A percentile compares a stretch with the other conserved stretches of the same genome.
These are phyloP conservation scores for Palaemon carinicauda DNA, from an alignment of 1,140 invertebrate genomes.

Conservation along the genomic window DNA sequence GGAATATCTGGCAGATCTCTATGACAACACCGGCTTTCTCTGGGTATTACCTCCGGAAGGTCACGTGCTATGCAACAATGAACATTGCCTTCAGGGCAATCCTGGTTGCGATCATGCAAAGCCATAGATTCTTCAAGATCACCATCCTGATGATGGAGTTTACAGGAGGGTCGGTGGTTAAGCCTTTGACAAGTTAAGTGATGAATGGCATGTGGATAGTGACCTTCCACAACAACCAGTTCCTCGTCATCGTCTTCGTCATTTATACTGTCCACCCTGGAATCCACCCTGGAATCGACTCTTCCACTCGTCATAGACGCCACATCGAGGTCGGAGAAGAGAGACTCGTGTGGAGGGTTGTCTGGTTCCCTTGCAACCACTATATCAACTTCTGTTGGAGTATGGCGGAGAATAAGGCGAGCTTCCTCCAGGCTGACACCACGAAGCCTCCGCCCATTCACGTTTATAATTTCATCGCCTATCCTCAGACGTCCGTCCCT, in stretches of 20 bases:
- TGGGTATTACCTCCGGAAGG: no score
- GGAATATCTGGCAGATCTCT: no score
- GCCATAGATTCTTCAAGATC: neutral
- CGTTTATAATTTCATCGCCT: constrained; percentile 86
- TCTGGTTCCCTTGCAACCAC: constrained; percentile 68
- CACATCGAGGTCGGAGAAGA: constrained; percentile 38
- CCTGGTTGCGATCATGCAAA: neutral
- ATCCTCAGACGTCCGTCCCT: constrained; percentile 82
- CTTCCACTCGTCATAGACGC: constrained; percentile 36
- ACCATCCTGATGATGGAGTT: neutral
- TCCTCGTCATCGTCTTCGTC: constrained; percentile 27
- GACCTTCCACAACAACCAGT: neutral
- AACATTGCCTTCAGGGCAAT: neutral
- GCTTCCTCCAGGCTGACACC: constrained; percentile 81
- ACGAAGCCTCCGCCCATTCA: constrained; percentile 81
- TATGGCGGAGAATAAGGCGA: constrained; percentile 72
- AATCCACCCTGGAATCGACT: constrained; percentile 35
- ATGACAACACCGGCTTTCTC: no score
- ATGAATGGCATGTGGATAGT: neutral
- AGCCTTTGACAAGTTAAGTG: neutral
- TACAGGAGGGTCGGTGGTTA: neutral
- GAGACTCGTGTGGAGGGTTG: constrained; percentile 28
- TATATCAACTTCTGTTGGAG: constrained; percentile 77
- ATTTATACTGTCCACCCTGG: constrained; percentile 17
- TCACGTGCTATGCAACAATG: neutral